A percentile compares a stretch with the other conserved stretches of the same genome.
phyloP scores from a whole-genome alignment of 1,140 invertebrate genomes.

The Euglossa dilemma region DNA sequence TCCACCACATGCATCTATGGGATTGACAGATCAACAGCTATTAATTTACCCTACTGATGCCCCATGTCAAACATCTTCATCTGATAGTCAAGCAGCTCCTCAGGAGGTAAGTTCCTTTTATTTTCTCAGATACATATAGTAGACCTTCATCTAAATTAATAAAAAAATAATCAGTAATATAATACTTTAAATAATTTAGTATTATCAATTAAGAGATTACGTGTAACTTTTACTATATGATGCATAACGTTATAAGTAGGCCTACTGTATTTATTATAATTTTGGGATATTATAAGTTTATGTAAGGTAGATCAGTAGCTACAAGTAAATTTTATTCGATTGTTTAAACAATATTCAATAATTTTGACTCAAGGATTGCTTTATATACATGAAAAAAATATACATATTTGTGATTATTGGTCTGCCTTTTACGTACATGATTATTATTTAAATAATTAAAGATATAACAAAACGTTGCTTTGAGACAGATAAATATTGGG shows the following conservation, averaged over 20 bases:
- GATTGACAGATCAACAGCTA: slow-evolving; percentile 77
- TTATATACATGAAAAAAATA: neutral
- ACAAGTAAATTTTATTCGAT: neutral
- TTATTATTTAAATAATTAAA: neutral
- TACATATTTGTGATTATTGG: neutral
- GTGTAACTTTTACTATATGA: too few relatives aligned
- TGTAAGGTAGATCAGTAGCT: neutral
- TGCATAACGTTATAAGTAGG: neutral
- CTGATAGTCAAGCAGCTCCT: slow-evolving; percentile 70
- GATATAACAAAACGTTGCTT: neutral
- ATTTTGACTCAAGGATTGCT: neutral
- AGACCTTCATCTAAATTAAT: neutral
- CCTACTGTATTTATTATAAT: slow-evolving; percentile 1
- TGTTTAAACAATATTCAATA: neutral
- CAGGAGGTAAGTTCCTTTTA: slow-evolving; percentile 73
- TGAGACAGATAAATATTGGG: neutral
- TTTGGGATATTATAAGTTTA: neutral
- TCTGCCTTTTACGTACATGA: neutral
- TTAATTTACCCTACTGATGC: slow-evolving; percentile 76
- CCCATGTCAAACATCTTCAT: slow-evolving; percentile 68
- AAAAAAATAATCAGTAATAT: neutral
- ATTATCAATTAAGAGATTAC: too few relatives aligned
- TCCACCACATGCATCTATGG: slow-evolving; percentile 73
- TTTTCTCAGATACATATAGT: neutral
- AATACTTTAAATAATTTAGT: too few relatives aligned